Percentiles rank a stretch among this genome's conserved stretches.
phyloP scores from a whole-genome alignment of 2,888 invertebrate genomes.

The Cephus spinipes region DNA sequence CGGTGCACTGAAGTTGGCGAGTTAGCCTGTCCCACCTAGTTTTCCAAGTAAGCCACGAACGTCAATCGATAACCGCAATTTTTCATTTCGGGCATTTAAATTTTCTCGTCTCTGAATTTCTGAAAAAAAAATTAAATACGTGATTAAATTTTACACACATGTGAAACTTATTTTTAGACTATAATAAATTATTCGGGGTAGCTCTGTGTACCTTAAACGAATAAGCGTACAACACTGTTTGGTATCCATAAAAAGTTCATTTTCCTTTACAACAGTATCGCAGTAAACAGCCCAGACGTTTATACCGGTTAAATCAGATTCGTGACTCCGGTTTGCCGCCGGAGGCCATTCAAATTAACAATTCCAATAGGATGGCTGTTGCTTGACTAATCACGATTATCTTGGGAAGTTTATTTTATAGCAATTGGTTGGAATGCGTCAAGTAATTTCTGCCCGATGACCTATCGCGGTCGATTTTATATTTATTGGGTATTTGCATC shows the following conservation, averaged over 20 bases:
- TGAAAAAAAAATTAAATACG: background rate
- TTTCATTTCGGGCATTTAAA: background rate
- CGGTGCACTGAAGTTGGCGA: background rate
- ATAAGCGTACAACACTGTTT: background rate
- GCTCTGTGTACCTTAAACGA: background rate
- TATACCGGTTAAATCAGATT: background rate
- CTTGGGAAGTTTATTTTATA: background rate
- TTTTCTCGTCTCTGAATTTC: too few relatives aligned
- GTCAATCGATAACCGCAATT: background rate
- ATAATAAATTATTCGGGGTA: background rate
- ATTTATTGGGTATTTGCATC: too few relatives aligned
- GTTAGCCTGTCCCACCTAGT: background rate
- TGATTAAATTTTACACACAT: background rate
- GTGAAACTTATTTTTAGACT: background rate
- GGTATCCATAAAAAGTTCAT: background rate
- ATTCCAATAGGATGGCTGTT: background rate
- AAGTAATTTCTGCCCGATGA: background rate
- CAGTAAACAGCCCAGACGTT: background rate
- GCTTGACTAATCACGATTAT: background rate
- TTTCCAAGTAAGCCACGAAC: background rate
- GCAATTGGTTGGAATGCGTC: background rate
- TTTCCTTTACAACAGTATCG: background rate
- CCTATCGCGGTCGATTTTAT: background rate
- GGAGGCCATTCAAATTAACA: background rate
- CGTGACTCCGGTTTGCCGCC: background rate